Conservation (phyloP, 2,888 invertebrate species). For the Pterostichus madidus region DNA sequence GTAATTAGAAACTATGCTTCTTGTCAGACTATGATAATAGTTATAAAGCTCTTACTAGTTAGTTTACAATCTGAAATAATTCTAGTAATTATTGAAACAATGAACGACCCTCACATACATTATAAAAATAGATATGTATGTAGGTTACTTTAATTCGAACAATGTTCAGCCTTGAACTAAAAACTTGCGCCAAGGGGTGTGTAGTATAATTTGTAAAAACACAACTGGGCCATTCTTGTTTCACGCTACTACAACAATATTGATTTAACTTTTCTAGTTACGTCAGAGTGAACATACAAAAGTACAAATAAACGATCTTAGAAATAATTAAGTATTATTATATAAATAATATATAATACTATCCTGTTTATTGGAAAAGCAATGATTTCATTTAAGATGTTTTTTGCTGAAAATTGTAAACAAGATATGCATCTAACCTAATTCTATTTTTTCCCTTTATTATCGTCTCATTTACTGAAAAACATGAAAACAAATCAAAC, state of each 20-base stretch:
- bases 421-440: neutral
- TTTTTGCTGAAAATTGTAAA: neutral
- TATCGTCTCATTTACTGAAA: no score
- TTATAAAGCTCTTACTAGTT: no score
- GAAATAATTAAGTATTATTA: neutral
- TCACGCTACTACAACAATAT: conserved; percentile 37
- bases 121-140: conserved; percentile 33
- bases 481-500: no score
- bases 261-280: conserved; percentile 19
- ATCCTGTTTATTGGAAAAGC: neutral
- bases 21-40: neutral
- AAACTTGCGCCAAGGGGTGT: conserved; percentile 24
- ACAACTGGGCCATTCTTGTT: conserved; percentile 54
- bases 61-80: neutral
- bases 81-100: conserved; percentile 24
- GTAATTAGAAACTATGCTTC: neutral
- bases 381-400: neutral
- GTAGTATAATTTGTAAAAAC: conserved; percentile 56
- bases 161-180: conserved; percentile 51
- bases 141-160: conserved; percentile 43
- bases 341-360: no score
- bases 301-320: neutral
- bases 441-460: no score
- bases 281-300: neutral
- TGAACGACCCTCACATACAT: conserved; percentile 16